Evolutionary conservation across 2,797 vertebrate genomes (phyloP).

Genomic region (Channallabes apus): DNA sequence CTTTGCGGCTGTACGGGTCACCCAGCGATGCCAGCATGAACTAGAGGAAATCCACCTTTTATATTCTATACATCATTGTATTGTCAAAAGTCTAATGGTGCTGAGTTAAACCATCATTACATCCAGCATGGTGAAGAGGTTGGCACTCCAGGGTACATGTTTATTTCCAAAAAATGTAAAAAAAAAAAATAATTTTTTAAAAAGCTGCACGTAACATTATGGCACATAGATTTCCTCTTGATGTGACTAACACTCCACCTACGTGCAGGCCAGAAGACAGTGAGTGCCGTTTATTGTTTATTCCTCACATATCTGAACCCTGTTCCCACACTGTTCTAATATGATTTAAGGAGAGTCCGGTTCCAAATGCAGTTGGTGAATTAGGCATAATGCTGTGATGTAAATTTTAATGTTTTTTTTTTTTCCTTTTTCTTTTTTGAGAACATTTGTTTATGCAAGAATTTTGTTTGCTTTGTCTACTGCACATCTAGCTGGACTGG

Average conservation of each 20-base stretch:
- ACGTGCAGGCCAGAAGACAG: slow-evolving; percentile 10
- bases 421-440: neutral
- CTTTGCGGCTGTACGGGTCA: neutral
- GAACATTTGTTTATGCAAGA: slow-evolving; percentile 26
- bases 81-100: neutral
- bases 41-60: neutral
- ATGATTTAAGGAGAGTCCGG: neutral
- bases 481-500: slow-evolving; percentile 24
- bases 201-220: neutral
- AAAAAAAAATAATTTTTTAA: neutral
- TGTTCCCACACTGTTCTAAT: slow-evolving; percentile 11
- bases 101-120: neutral
- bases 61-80: neutral
- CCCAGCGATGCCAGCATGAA: neutral
- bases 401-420: neutral
- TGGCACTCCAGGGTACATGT: slow-evolving; percentile 1
- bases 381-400: slow-evolving; percentile 37
- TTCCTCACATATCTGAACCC: neutral
- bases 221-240: neutral
- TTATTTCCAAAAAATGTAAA: neutral
- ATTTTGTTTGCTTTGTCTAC: slow-evolving; percentile 27
- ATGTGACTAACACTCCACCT: neutral
- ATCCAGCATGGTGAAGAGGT: neutral
- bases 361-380: slow-evolving; percentile 24
- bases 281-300: slow-evolving; percentile 9